Evolutionary conservation across 2,797 vertebrate species (phyloP), one percentile per base, ranked within the genome.

Genomic region (Channa striata): DNA sequence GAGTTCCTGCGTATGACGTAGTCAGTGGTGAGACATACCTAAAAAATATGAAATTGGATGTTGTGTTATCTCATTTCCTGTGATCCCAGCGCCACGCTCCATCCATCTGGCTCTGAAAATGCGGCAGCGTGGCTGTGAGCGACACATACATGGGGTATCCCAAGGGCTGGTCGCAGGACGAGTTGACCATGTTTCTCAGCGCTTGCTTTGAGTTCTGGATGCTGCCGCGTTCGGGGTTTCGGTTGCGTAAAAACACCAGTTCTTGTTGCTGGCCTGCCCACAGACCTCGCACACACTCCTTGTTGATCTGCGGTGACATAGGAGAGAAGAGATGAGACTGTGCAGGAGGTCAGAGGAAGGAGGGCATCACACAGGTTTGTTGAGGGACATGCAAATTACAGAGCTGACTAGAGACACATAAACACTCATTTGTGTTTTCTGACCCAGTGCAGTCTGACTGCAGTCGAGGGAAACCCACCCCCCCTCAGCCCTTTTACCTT

Each of bases 191-290:
- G 93, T 99, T 99, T 56, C 97, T 91, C 72, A 99, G 93, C 8
- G 97, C 98, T 72, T 98, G 98, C 84, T 97, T 98, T 3, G 98
- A 97, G 93, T 99, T 99, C 94, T 99, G 98, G 89, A 99, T 98
- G 93, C 98, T 99, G 37, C 98, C 97, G 0, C 97, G 95, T 74
- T 99, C 98, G 0, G 97, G 98, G 88, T 99, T 99, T 53, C 96
- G 93, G 84, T 99, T 99, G 13, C 98, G 95, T 56, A 99, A 87
- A 89, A 99, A 99, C 67, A 99, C 95, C 77, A 99, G 86, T 68
- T 99, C 98, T 80, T 98, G 97, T 84, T 99, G 98, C 88, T 99
- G 98, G 10, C 97, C 98, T 0, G 98, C 97, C 98, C 98, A 99
- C 9, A 99, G 95, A 1, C 98, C 98, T 17, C 97, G 94, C 59